Base-by-base conservation (phyloP, 2,888 invertebrate species). In the Leptura quadrifasciata region DNA sequence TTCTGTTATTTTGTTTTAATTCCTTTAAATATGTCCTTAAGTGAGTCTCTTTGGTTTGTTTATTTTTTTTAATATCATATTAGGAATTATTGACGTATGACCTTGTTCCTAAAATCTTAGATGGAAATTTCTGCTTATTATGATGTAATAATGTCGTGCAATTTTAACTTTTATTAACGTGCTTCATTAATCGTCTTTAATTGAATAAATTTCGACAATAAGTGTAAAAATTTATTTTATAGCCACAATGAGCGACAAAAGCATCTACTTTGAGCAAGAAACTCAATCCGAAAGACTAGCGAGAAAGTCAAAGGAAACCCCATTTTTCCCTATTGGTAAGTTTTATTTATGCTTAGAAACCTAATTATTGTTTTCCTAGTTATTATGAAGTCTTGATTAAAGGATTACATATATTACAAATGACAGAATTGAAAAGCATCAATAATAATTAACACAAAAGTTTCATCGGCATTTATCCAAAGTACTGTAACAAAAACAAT, bases 291-390 rank as follows among this genome's bases (percentile, higher is more conserved):
- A 91, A 1, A 92, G 91, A 84, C 87, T 95, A 57, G 89, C 92
- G 0, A 91, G 92, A 79, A 95, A 95, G 86, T 92, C 94, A 1
- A 93, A 93, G 86, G 94, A 95, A 85, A 92, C 93, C 1, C 94
- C 95, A 0, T 93, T 94, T 85, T 93, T 95, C 92, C 91, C 94
- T 61, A 89, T 94, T 81, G 94, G 94, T 94, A 90, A 91, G 91
- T 69, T 24, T 55, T 27, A 31, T 17, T 31, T 31, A 61, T 24
- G 5, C 24, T 61, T 5, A 35, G 12, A 12, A 12, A 12, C 27
- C 27, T 31, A 31, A 31, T 31, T 4, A 31, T 31, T 31, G 27
- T 6, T 31, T 31, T 31, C 8, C 27, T 31, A 31, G 6, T 31
- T 31, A 2, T 31, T 2, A 8, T 31, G 27, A 6, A 8, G 27